Percentiles rank a stretch among this genome's conserved stretches.
Evolutionary conservation across 2,888 invertebrate genomes (phyloP).

Genomic region (Parnassius glacialis): DNA sequence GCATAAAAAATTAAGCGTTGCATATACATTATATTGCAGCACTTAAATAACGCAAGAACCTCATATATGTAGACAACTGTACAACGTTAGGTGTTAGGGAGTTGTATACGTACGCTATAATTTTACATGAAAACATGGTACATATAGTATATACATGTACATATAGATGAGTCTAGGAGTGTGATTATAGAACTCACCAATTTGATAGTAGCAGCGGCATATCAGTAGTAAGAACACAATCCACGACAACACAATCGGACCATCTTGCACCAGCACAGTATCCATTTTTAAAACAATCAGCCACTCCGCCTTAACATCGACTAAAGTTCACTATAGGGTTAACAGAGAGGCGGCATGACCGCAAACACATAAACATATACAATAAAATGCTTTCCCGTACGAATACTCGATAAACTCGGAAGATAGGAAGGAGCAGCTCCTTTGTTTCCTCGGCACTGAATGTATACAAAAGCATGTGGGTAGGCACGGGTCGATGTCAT

Average conservation of each 20-base stretch:
- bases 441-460: slow-evolving; percentile 34
- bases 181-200: slow-evolving; percentile 39
- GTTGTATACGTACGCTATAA: too few relatives aligned
- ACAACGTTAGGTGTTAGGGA: too few relatives aligned
- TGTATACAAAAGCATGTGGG: slow-evolving; percentile 54
- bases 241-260: slow-evolving; percentile 70
- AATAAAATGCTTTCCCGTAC: slow-evolving; percentile 9
- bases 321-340: not conserved
- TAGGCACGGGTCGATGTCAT: slow-evolving; percentile 71
- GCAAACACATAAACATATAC: not conserved
- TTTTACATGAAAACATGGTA: too few relatives aligned
- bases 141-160: too few relatives aligned
- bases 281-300: slow-evolving; percentile 45
- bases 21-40: too few relatives aligned
- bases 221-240: slow-evolving; percentile 68
- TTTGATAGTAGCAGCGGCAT: slow-evolving; percentile 69
- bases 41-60: too few relatives aligned
- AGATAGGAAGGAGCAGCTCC: slow-evolving; percentile 23
- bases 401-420: slow-evolving; percentile 9
- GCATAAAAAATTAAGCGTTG: too few relatives aligned
- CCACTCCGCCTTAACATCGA: slow-evolving; percentile 1
- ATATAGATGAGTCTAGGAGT: not conserved
- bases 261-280: slow-evolving; percentile 60
- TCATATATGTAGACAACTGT: too few relatives aligned
- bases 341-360: not conserved